Evolutionary conservation across 2,113 vertebrate species (phyloP), one percentile per base, ranked within the genome.

Genomic region (Callipepla californica): DNA sequence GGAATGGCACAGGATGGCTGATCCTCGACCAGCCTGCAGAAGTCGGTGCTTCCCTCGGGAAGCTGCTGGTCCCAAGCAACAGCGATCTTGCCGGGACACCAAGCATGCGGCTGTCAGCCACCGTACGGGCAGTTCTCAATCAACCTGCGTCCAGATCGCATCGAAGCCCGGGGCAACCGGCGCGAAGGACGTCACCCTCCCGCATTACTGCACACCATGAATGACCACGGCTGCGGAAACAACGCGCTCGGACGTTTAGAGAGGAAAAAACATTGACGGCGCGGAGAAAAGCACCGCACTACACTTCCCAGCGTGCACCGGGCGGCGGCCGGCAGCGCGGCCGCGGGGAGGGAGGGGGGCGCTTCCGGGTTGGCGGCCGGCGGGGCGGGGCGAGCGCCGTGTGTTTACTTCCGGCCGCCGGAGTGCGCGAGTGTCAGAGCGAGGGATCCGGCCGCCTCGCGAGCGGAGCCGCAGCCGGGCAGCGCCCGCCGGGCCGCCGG

Each of bases 401-500:
- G 94, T 98, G 98, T 98, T 98, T 98, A 98, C 98, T 98, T 98
- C 98, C 98, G 98, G 98, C 98, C 98, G 92, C 95, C 55, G 68
- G 59, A 80, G 94, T 79, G 92, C 82, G 92, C 76, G 85, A 97
- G 97, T 97, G 97, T 96, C 96, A 89, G 97, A 95, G 97, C 84
- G 63, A 73, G 82, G 87, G 58, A 89, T 61, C 88, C 80, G 59
- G 59, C 34, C 34, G 59, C 21, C n/a, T n/a, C 21, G 58, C 66
- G 66, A 74, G 50, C 88, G 81, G 72, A 53, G 87, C 48, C 48
- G 50, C 50, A 53, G 50, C 50, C 50, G 50, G 50, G 50, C 50
- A 53, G 50, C 50, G 25, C 25, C 50, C 25, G 50, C 25, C 50
- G 50, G 80, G 65, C 62, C 78, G 65, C 67, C 70, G 66, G 80